Conservation (phyloP, 1,140 invertebrate genomes). For the Delia radicum region DNA sequence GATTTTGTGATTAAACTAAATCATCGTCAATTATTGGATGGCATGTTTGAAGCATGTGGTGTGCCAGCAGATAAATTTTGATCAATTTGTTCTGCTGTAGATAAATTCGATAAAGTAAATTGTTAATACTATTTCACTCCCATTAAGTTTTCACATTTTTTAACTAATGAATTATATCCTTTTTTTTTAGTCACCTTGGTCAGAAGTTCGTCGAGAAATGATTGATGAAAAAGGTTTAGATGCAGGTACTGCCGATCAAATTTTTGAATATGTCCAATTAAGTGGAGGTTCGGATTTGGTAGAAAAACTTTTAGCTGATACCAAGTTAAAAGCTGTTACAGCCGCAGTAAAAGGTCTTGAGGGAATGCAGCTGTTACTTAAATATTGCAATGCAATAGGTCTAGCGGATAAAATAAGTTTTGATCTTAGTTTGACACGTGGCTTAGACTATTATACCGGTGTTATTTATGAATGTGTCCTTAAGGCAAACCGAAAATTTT, state of each 20-base stretch:
- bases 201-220: constrained; percentile 94
- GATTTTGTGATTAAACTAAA: constrained; percentile 93
- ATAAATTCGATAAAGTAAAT: constrained; percentile 96
- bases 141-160: too few relatives aligned
- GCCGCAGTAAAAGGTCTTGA: constrained; percentile 71
- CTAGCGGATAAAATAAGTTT: constrained; percentile 80
- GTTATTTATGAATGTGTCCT: constrained; percentile 97
- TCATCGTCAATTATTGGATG: constrained; percentile 91
- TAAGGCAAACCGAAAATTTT: constrained; percentile 61
- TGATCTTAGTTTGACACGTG: constrained; percentile 95
- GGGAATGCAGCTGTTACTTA: constrained; percentile 82
- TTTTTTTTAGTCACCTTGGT: constrained; percentile 77
- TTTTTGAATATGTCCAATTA: constrained; percentile 86
- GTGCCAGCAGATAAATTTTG: constrained; percentile 88
- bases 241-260: constrained; percentile 78
- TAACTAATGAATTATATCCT: too few relatives aligned
- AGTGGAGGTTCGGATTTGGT: constrained; percentile 78
- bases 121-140: too few relatives aligned
- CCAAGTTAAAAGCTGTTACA: constrained; percentile 65
- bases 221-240: constrained; percentile 88
- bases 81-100: constrained; percentile 95
- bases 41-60: constrained; percentile 95
- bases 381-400: constrained; percentile 82
- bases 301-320: constrained; percentile 72
- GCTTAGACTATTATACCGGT: constrained; percentile 98